Percentiles rank a stretch among this genome's conserved stretches.
Evolutionary conservation across 1,140 invertebrate genomes (phyloP).

Genomic region (Cheumatopsyche charites): DNA sequence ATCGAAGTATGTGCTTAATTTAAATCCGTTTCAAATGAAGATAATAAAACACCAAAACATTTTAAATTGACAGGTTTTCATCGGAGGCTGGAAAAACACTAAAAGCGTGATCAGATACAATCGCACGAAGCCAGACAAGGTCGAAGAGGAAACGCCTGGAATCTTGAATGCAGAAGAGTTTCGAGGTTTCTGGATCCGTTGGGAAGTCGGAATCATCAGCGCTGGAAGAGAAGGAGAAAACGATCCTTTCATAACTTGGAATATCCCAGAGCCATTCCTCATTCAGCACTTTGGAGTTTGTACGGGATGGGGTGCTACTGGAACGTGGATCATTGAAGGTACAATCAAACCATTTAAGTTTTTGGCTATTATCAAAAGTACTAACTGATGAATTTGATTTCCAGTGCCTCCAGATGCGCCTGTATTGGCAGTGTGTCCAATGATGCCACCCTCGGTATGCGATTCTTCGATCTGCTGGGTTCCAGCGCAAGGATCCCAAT

Average conservation of each 20-base stretch:
- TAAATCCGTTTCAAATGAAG: too few species aligned
- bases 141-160: conserved; percentile 71
- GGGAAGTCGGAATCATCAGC: conserved; percentile 70
- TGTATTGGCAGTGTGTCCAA: neutral
- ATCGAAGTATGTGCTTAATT: conserved; percentile 65
- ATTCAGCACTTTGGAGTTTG: conserved; percentile 78
- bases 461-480: conserved; percentile 70
- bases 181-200: conserved; percentile 85
- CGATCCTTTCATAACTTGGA: conserved; percentile 72
- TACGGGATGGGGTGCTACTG: conserved; percentile 83
- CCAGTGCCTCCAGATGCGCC: conserved; percentile 26
- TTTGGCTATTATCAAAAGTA: too few species aligned
- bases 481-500: conserved; percentile 65
- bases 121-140: conserved; percentile 77
- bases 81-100: conserved; percentile 82
- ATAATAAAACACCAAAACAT: too few species aligned
- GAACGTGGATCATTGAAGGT: conserved; percentile 86
- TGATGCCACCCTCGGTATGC: too few species aligned
- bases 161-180: conserved; percentile 73
- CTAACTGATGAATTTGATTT: too few species aligned
- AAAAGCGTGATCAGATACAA: conserved; percentile 84
- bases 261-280: conserved; percentile 71
- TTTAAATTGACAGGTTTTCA: too few species aligned
- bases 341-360: neutral
- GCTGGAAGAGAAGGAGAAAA: conserved; percentile 73